Conservation (phyloP, 1,140 invertebrate genomes). For the Pantala flavescens region DNA sequence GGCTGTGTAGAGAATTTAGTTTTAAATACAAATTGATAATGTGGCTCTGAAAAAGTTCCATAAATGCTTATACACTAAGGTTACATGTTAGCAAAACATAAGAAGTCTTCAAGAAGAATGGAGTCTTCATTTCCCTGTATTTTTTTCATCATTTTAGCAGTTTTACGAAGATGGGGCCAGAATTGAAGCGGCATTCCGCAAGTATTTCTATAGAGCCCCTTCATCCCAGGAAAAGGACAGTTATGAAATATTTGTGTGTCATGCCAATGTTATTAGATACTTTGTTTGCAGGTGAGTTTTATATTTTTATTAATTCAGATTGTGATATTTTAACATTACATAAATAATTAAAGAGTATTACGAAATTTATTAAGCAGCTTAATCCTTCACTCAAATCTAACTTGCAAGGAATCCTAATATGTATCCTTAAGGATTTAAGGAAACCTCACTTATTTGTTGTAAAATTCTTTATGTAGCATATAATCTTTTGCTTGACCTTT, state of each 20-base stretch:
- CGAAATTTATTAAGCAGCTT: no score
- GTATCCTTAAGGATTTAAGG: no score
- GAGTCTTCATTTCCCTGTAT: not conserved
- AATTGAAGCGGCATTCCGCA: constrained; percentile 93
- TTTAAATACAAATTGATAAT: constrained; percentile 14
- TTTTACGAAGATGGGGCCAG: constrained; percentile 89
- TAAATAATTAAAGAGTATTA: not conserved
- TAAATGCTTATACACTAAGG: no score
- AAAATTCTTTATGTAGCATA: no score
- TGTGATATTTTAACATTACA: not conserved
- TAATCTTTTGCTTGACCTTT: no score
- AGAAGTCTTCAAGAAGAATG: no score
- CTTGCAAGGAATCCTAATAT: no score
- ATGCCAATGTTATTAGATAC: constrained; percentile 97
- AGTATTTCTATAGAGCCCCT: constrained; percentile 84
- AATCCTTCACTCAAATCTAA: no score
- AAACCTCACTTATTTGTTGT: no score
- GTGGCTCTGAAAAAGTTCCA: no score
- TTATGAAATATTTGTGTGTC: constrained; percentile 90
- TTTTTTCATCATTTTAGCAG: constrained; percentile 48
- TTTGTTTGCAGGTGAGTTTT: constrained; percentile 80
- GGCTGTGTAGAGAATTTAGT: not conserved
- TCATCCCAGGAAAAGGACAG: constrained; percentile 69
- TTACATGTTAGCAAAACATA: no score
- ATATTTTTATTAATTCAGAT: not conserved